Base-by-base conservation (phyloP, 2,113 vertebrate genomes). In the Labeo rohita region DNA sequence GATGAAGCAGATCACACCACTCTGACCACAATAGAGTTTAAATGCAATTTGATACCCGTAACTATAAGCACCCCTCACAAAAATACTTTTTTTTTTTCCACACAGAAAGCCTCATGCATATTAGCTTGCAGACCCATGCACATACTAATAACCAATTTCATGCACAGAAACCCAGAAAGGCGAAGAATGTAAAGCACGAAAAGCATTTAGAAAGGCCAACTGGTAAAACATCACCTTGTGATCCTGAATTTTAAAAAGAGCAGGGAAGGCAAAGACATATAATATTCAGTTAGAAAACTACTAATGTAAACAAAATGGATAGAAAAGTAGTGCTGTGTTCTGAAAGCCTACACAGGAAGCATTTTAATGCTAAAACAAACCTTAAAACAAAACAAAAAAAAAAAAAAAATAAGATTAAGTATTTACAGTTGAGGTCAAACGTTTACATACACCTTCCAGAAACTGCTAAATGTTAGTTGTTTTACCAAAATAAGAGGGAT, bases 171-270 rank as follows among this genome's bases (percentile, higher is more conserved):
- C 39, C 13, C 18, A 16, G 73, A 65, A 36, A 43, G 49, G 47
- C 50, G 61, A 79, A 85, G 81, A 74, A 45, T 47, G 34, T 43
- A 66, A 75, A 68, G 15, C 36, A 66, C 66, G 43, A 80, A 72
- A 49, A 86, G 70, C 28, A 72, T 73, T 61, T 52, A 47, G 39
- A 85, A 65, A 49, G 28, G 49, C 70, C 72, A 73, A 87, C 56
- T 90, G 94, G 87, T 89, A 87, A 87, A 89, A 70, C 84, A 93
- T 99, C 97, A 99, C 98, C 98, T 99, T 96, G 89, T 98, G 95
- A 90, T 99, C 98, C 98, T 99, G 95, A 90, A 88, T 86, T 89
- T 91, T 73, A 96, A 89, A 93, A 91, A 94, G 92, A 93, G 91
- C 91, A 94, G 88, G 85, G 86, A 63, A 39, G 85, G 91, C 77